These are phyloP conservation scores for Vidua macroura DNA, from an alignment of 2,113 vertebrate species.

Conservation along the genomic window DNA sequence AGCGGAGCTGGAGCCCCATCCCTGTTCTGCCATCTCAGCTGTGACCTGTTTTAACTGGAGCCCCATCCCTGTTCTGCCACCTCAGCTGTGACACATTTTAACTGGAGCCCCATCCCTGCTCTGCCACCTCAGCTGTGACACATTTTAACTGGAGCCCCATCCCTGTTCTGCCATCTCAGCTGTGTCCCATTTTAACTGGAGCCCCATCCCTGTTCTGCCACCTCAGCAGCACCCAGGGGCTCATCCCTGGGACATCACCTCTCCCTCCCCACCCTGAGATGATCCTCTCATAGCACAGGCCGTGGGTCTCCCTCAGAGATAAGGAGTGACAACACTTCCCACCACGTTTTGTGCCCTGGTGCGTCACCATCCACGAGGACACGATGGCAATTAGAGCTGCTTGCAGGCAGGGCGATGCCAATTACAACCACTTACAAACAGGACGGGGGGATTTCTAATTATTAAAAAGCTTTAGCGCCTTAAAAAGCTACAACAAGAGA, in stretches of 20 bases:
- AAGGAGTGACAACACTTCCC: background rate
- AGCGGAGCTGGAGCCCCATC: background rate
- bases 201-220: background rate
- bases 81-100: background rate
- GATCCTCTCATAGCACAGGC: background rate
- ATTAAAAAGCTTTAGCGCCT: constrained; percentile 23
- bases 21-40: background rate
- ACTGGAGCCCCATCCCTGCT: background rate
- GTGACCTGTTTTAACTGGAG: background rate
- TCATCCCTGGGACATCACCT: fast-evolving
- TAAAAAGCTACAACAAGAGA: constrained; percentile 10
- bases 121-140: background rate
- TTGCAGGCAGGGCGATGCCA: background rate
- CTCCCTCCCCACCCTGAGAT: background rate
- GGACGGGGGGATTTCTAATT: background rate
- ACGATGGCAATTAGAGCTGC: background rate
- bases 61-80: background rate
- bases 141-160: background rate
- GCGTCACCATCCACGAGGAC: background rate
- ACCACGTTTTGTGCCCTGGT: background rate
- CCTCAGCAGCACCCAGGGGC: background rate
- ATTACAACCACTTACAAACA: background rate
- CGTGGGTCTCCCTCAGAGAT: fast-evolving
- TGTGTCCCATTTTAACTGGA: background rate
- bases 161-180: background rate